Base-by-base conservation (phyloP, 2,888 invertebrate genomes). In the Cordilura impudica region DNA sequence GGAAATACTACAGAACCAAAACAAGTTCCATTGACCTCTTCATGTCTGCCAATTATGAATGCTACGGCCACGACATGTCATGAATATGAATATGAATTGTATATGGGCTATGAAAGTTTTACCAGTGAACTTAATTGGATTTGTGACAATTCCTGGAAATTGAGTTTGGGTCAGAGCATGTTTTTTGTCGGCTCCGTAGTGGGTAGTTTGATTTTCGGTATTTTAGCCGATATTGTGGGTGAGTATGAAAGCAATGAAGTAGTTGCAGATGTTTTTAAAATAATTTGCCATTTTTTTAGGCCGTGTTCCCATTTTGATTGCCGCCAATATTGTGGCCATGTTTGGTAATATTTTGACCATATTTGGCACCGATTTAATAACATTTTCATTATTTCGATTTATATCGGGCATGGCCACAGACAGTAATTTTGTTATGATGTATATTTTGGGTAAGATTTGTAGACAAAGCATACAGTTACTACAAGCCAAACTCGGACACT, bases 51-150 rank as follows among this genome's bases (percentile, higher is more conserved):
- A 1, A 31, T 63, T 10, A 56, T 23, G 16, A 70, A 56, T 14
- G 8, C 14, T 12, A 53, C 53, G 1, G n/a, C 67, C 16, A 14
- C 10, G 6, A 72, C 53, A 0, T 92, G 91, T 81, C 72, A 88
- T 16, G 90, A 90, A 23, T 93, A 92, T 91, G 88, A 89, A 7
- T 94, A 92, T 84, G 91, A 92, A 78, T 88, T 89, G 8, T 91
- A 91, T 31, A 91, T 91, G 87, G 91, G 90, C 53, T 92, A 92
- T 83, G 84, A 91, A 58, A 93, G 93, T 81, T 91, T 93, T 53
- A 92, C 92, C 21, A 91, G 93, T 81, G 92, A 93, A 87, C 92
- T 93, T 87, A 81, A 92, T 83, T 93, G 93, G 93, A 91, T 93
- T 14, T 93, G 93, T 83, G 87, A 88, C 2, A 88, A 91, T n/a